Conservation (phyloP, 2,888 invertebrate genomes). For the Hipparchia semele region DNA sequence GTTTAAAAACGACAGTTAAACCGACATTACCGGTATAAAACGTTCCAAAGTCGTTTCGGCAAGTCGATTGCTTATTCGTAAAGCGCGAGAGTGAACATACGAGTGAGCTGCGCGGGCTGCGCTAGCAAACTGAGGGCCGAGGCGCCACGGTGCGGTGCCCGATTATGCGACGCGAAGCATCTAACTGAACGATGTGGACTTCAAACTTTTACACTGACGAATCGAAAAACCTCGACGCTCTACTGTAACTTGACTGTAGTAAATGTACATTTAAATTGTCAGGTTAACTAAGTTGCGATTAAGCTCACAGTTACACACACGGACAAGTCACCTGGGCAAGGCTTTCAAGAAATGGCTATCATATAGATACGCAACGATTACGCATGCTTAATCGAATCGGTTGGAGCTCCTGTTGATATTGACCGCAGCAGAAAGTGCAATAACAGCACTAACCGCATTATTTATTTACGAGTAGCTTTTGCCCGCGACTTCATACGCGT, state of each 20-base stretch:
- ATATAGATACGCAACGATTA: conserved; percentile 63
- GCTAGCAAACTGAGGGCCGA: conserved; percentile 75
- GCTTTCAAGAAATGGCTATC: conserved; percentile 70
- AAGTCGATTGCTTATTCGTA: conserved; percentile 49
- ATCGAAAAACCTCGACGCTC: conserved; percentile 54
- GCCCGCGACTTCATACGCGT: too few species aligned
- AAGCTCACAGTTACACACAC: conserved; percentile 71
- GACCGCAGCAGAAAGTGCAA: conserved; percentile 43
- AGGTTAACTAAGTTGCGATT: conserved; percentile 70
- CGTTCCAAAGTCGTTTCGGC: conserved; percentile 73
- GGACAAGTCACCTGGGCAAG: conserved; percentile 71
- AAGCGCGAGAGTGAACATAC: conserved; percentile 55
- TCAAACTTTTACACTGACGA: conserved; percentile 77
- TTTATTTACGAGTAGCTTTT: neutral
- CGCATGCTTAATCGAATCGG: conserved; percentile 51
- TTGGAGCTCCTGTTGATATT: conserved; percentile 50
- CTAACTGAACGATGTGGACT: conserved; percentile 68
- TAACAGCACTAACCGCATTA: conserved; percentile 40
- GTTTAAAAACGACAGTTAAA: conserved; percentile 72
- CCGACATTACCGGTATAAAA: conserved; percentile 75
- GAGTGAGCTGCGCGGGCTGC: conserved; percentile 78
- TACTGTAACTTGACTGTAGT: conserved; percentile 40
- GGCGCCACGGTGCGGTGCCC: conserved; percentile 48
- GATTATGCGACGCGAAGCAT: conserved; percentile 69
- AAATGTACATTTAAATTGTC: conserved; percentile 55